These are phyloP conservation scores for Enteromius unitaeniatus DNA, from an alignment of 2,797 vertebrate genomes.

Conservation along the genomic window DNA sequence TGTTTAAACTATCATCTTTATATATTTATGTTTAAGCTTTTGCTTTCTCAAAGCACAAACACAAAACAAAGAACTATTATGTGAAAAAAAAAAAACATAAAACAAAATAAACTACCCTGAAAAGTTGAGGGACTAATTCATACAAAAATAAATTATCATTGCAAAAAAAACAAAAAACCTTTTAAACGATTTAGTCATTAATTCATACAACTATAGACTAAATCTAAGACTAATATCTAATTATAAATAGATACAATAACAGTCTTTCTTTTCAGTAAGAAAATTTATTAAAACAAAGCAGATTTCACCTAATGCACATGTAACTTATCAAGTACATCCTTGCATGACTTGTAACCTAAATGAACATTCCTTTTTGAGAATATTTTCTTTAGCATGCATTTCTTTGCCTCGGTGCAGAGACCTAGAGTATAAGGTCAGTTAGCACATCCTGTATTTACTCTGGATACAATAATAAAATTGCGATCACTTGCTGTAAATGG, in stretches of 20 bases:
- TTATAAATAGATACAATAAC: too few species aligned
- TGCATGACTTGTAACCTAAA: background rate
- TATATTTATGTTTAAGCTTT: background rate
- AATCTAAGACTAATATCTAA: too few species aligned
- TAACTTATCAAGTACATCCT: background rate
- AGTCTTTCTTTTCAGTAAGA: background rate
- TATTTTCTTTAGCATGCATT: background rate
- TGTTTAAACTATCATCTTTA: too few species aligned
- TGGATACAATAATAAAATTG: constrained; percentile 39
- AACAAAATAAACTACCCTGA: background rate
- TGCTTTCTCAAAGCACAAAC: background rate
- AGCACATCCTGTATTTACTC: constrained; percentile 52
- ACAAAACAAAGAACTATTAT: background rate
- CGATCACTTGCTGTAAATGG: constrained; percentile 64
- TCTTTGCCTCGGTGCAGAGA: background rate
- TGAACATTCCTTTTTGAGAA: background rate
- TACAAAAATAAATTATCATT: background rate
- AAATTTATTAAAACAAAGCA: background rate
- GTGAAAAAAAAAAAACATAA: background rate
- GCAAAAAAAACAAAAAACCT: background rate
- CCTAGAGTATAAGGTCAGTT: constrained; percentile 59
- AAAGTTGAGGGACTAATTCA: background rate
- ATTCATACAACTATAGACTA: too few species aligned
- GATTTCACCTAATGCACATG: background rate
- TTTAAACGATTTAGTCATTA: too few species aligned